These are phyloP conservation scores for Torymus auratus DNA, from an alignment of 2,888 invertebrate genomes.

Conservation along the genomic window DNA sequence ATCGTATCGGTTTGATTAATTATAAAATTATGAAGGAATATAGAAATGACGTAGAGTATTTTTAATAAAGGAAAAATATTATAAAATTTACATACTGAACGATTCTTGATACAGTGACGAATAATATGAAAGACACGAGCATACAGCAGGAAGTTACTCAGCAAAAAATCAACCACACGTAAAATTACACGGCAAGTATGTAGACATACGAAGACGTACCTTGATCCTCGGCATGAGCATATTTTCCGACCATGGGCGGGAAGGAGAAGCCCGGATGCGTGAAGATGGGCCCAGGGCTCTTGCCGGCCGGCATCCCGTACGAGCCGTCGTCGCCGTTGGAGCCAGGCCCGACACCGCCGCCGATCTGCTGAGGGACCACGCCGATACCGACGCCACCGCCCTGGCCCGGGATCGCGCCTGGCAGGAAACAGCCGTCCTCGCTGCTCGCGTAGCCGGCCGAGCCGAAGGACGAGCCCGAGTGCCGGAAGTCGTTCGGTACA, in stretches of 20 bases:
- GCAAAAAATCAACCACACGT: too few relatives aligned
- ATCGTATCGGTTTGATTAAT: too few relatives aligned
- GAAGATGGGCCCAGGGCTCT: constrained; percentile 82
- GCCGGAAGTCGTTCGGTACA: constrained; percentile 88
- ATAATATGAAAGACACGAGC: too few relatives aligned
- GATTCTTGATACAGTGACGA: too few relatives aligned
- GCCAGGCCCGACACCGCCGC: constrained; percentile 33
- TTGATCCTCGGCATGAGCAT: constrained; percentile 79
- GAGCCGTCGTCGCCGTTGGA: constrained; percentile 64
- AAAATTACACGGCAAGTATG: too few relatives aligned
- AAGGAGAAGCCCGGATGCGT: constrained; percentile 86
- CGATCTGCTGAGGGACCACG: not conserved
- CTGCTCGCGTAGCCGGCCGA: constrained; percentile 87
- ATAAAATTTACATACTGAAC: too few relatives aligned
- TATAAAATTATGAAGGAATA: too few relatives aligned
- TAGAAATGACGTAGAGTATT: too few relatives aligned
- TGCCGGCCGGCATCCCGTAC: constrained; percentile 81
- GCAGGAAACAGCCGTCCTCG: constrained; percentile 81
- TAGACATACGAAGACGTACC: constrained; percentile 64
- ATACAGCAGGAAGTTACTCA: too few relatives aligned
- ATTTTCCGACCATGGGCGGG: constrained; percentile 79
- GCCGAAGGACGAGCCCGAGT: constrained; percentile 88
- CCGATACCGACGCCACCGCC: constrained; percentile 46
- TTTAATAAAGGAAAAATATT: too few relatives aligned
- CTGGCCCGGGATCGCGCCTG: constrained; percentile 57